Evolutionary conservation across 1,140 invertebrate genomes (phyloP), one percentile per base, ranked within the genome.

Genomic region (Aethina tumida): DNA sequence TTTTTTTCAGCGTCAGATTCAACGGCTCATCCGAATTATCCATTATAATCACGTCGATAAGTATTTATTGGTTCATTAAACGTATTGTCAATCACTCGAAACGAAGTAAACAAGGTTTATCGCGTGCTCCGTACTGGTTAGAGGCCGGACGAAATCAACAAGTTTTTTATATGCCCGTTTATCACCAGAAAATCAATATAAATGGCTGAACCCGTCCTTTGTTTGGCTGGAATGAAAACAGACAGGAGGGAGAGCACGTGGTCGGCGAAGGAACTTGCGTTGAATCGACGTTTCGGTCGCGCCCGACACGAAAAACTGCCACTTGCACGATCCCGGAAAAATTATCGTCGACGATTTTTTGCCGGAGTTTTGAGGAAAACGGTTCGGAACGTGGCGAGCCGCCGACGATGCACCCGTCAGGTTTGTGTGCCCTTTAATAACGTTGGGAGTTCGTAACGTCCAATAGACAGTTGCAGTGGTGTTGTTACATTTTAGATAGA

Each of bases 1-100:
- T 65, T 43, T 64, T 67, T 44, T 64, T 66, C 31, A 64, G 50
- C 29, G 61, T 63, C 27, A 66, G 47, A 54, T 66, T 66, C 19
- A 66, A 43, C 4, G 64, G 64, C 39, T 66, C 63, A 15, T 62
- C 59, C 32, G 39, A 39, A 16, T 16, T 39, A 29, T 53, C 53
- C 52, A 53, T 58, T n/a, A 26, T 54, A 13, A 4, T 15, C 13
- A 6, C 9, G 12, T 3, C 6, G 7, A 28, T 28, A 28, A 28
- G 7, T 15, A 28, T 15, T 28, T 6, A 28, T 5, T 28, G 6
- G 4, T 12, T 12, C 14, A 30, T 12, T 17, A 32, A 32, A 32
- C 6, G 10, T 32, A 3, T 32, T 7, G 14, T 6, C 10, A 18
- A 17, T 17, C 19, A 6, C 13, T 26, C 24, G 24, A 13, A 13